These are phyloP conservation scores for Cylas formicarius DNA, from an alignment of 1,140 invertebrate genomes.

Conservation along the genomic window DNA sequence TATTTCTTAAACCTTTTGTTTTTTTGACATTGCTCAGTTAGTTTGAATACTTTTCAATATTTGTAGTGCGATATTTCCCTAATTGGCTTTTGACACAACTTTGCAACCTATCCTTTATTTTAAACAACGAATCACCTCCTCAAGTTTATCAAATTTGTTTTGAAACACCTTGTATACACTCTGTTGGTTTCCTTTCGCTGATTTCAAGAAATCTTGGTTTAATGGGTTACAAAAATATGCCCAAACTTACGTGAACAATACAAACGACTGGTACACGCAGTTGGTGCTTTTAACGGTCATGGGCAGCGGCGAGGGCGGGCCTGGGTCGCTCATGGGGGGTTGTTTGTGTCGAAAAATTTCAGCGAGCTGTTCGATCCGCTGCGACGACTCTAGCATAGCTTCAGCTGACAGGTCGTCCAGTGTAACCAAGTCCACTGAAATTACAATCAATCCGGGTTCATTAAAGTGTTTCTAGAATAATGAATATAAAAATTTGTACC, in stretches of 20 bases:
- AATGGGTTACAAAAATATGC: no score
- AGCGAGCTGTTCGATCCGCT: constrained; percentile 82
- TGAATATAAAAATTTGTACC: constrained; percentile 5
- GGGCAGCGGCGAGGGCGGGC: constrained; percentile 66
- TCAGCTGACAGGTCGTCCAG: constrained; percentile 86
- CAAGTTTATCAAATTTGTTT: no score
- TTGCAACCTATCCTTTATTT: no score
- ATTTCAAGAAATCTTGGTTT: no score
- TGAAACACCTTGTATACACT: no score
- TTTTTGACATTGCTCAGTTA: no score
- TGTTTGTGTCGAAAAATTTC: constrained; percentile 66
- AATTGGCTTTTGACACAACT: no score
- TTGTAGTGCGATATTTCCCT: no score
- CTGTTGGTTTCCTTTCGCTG: no score
- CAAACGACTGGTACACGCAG: constrained; percentile 57
- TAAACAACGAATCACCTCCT: neutral
- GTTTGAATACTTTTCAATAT: no score
- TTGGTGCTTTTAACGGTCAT: constrained; percentile 55
- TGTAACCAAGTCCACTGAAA: constrained; percentile 84
- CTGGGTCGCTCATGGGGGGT: constrained; percentile 64
- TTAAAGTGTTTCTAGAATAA: neutral
- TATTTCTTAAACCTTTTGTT: no score
- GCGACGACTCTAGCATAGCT: constrained; percentile 88
- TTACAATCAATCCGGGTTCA: constrained; percentile 11
- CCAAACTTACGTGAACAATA: constrained; percentile 65